These are phyloP conservation scores for Andricus curvator DNA, from an alignment of 2,888 invertebrate genomes.

Conservation along the genomic window DNA sequence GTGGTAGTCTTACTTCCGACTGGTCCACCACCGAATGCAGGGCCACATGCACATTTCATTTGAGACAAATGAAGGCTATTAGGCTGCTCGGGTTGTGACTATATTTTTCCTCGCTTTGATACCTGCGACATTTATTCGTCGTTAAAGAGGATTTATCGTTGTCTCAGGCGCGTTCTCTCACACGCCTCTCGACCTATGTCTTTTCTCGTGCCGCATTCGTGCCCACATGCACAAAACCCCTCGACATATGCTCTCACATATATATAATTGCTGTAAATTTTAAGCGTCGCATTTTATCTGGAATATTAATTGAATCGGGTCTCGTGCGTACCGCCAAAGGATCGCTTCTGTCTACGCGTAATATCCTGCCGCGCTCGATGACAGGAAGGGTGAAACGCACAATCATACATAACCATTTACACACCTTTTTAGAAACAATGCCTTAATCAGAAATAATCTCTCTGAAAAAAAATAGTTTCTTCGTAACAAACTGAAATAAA, in stretches of 20 bases:
- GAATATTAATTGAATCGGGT: conserved; percentile 39
- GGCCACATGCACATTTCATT: conserved; percentile 47
- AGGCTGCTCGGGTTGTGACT: conserved; percentile 47
- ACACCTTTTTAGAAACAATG: conserved; percentile 14
- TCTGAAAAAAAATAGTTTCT: not conserved
- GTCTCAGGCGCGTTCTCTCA: conserved; percentile 48
- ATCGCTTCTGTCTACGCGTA: conserved; percentile 32
- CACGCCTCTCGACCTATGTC: conserved; percentile 38
- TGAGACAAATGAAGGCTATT: conserved; percentile 53
- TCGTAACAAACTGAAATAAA: no score
- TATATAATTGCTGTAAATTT: conserved; percentile 41
- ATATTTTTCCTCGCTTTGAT: conserved; percentile 47
- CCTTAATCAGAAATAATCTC: not conserved
- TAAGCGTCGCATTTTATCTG: conserved; percentile 38
- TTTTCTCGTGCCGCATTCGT: conserved; percentile 37
- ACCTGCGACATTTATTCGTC: conserved; percentile 51
- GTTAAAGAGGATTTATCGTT: conserved; percentile 52
- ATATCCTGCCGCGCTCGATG: conserved; percentile 29
- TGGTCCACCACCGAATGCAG: not conserved
- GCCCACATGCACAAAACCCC: conserved; percentile 10
- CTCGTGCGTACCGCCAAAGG: conserved; percentile 33
- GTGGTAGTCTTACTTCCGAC: not conserved
- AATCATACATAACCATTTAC: not conserved
- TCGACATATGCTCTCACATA: conserved; percentile 21
- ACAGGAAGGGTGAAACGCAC: conserved; percentile 15